Base-by-base conservation (phyloP, 2,888 invertebrate species). In the Lepidocyrtinus sp. region DNA sequence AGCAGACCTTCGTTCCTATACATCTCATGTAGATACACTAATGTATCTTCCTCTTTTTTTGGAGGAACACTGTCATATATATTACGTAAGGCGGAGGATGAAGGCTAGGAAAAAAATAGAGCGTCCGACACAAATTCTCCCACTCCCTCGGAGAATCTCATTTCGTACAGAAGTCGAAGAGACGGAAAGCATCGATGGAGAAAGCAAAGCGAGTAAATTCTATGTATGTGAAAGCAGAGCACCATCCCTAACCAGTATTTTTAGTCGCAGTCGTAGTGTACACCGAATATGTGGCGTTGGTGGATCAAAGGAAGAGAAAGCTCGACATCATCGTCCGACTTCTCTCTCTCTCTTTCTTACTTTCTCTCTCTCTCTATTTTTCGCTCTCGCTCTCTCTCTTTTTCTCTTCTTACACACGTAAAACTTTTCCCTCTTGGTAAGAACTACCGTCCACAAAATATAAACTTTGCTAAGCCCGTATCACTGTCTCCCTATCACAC, bases 91-190 rank as follows among this genome's bases (percentile, higher is more conserved):
- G 59, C 59, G 59, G 59, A 59, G 59, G 59, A 59, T 59, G 59
- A 59, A 59, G 22, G 59, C 21, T 9, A 59, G 77, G 36, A 72
- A 72, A 70, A 70, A 75, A 78, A 75, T 65, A 62, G 79, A 76
- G 82, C 69, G 80, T 59, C 80, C 82, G 65, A 69, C 72, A 17
- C 17, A 61, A 79, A 82, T 77, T 80, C 80, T 80, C 78, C 81
- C 85, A 85, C 82, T 85, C 85, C 83, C 83, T 83, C 77, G 78
- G 80, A 84, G 83, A 80, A 81, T 75, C 70, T 75, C 80, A 76
- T 75, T 78, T 75, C 77, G 75, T 68, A 62, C 64, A 64, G 64
- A 64, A 64, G 64, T 27, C 26, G 64, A 36, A 36, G 36, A 36
- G 36, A 64, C 26, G 64, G 26, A 27, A 64, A 36, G 27, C 15